Base-by-base conservation (phyloP, 1,140 invertebrate genomes). In the Drosophila nannoptera region DNA sequence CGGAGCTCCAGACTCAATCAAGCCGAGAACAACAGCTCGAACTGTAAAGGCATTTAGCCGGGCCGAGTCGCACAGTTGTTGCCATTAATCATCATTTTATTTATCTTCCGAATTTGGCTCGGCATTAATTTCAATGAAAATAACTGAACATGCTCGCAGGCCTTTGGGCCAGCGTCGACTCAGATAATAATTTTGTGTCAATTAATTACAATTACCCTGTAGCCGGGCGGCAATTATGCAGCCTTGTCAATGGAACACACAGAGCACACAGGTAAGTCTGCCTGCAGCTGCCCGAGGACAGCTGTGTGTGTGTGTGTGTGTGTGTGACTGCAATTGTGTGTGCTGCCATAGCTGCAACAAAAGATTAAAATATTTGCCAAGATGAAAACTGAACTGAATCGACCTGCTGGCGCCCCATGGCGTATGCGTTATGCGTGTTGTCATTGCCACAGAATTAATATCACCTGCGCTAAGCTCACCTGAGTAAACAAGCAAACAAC, bases 131-230 rank as follows among this genome's bases (percentile, higher is more conserved):
- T 52, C 12, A 64, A 64, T 56, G 32, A 56, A 55, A 7, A 50
- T 64, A 42, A 16, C 16, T 32, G 33, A 36, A 46, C 46, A 59
- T 14, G 40, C n/a, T 40, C 14, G 2, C 35, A 53, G 2, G 31
- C 38, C 22, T 5, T 45, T 33, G 29, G 14, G 36, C 50, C 32
- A 35, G 9, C 42, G 8, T 72, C 53, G 36, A 53, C 49, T 59
- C 31, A 64, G 69, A 69, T 64, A 69, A 73, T 72, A 68, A 77
- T 75, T 71, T 60, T 50, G 32, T 63, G 60, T 65, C 64, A 75
- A 71, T 72, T 68, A 71, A 77, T 77, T 77, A 63, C 54, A 68
- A 67, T 70, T 75, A 77, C 60, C 73, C 73, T 64, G 12, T n/a
- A 58, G 68, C 29, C 46, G 16, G 36, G 14, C 7, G 52, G 31